phyloP scores from a whole-genome alignment of 1,140 invertebrate genomes.

The Drosophila orena region DNA sequence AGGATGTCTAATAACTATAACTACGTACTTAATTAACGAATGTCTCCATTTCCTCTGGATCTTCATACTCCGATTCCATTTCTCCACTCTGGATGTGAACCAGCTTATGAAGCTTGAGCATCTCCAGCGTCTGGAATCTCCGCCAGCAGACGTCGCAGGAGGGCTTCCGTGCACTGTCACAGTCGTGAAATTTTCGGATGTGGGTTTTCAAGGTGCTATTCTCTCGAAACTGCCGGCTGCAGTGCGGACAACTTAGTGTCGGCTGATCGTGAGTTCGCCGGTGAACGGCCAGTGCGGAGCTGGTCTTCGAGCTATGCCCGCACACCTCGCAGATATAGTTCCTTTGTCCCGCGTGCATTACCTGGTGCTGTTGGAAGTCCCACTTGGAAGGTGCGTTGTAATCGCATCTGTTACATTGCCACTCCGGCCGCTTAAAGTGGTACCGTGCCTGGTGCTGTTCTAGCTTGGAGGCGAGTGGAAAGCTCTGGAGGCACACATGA shows the following conservation, averaged over 20 bases:
- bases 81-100: not conserved
- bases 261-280: conserved; percentile 33
- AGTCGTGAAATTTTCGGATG: conserved; percentile 22
- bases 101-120: conserved; percentile 1
- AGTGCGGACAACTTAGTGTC: conserved; percentile 23
- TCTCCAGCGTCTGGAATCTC: conserved; percentile 1
- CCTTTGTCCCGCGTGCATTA: conserved; percentile 24
- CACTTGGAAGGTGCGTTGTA: conserved; percentile 46
- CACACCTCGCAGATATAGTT: conserved; percentile 50
- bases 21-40: not conserved
- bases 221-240: conserved; percentile 32
- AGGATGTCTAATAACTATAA: not conserved
- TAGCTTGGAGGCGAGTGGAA: conserved; percentile 26
- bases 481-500: conserved; percentile 23
- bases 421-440: conserved; percentile 28
- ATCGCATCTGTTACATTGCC: conserved; percentile 33
- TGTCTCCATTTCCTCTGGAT: not conserved
- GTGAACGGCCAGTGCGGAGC: conserved; percentile 39
- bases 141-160: conserved; percentile 1
- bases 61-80: not conserved
- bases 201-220: conserved; percentile 38
- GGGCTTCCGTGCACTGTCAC: not conserved
- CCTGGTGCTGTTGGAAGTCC: conserved; percentile 36
- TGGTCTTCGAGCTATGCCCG: conserved; percentile 35
- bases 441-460: conserved; percentile 26